phyloP scores from a whole-genome alignment of 2,888 invertebrate species.

The Drosophila conformis region DNA sequence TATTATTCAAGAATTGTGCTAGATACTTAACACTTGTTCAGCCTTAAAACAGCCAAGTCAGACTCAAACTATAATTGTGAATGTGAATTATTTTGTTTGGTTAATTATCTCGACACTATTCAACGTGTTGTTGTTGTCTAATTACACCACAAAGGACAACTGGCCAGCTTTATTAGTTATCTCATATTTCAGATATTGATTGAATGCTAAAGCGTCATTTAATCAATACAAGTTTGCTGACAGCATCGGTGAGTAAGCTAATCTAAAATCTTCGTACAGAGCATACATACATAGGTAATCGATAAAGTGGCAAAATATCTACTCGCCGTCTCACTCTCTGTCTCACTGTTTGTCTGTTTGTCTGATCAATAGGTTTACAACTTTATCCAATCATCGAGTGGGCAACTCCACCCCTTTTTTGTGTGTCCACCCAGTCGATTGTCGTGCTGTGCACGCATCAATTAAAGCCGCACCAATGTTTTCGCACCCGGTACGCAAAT shows the following conservation, averaged over 20 bases:
- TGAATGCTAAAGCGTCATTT: conserved; percentile 9
- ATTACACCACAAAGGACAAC: not conserved
- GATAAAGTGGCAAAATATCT: not conserved
- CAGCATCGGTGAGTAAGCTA: conserved; percentile 2
- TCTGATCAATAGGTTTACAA: conserved; percentile 59
- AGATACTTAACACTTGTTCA: not conserved
- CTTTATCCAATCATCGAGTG: conserved; percentile 54
- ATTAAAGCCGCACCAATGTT: conserved; percentile 83
- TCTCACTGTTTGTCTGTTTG: not conserved
- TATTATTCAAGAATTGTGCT: not conserved
- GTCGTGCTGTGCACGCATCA: conserved; percentile 78
- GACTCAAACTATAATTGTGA: not conserved
- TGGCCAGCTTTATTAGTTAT: not conserved
- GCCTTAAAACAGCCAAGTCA: not conserved
- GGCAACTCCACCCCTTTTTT: conserved; percentile 7
- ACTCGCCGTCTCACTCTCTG: not conserved
- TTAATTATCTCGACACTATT: not conserved
- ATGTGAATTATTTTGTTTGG: not conserved
- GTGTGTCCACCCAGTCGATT: conserved; percentile 8
- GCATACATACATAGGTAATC: conserved; percentile 9
- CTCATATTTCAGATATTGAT: not conserved
- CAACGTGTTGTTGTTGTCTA: not conserved
- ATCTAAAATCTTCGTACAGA: not conserved
- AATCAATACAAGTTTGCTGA: not conserved
- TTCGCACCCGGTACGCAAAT: conserved; percentile 83